phyloP scores from a whole-genome alignment of 2,113 vertebrate species.

The Anarrhichthys ocellatus region DNA sequence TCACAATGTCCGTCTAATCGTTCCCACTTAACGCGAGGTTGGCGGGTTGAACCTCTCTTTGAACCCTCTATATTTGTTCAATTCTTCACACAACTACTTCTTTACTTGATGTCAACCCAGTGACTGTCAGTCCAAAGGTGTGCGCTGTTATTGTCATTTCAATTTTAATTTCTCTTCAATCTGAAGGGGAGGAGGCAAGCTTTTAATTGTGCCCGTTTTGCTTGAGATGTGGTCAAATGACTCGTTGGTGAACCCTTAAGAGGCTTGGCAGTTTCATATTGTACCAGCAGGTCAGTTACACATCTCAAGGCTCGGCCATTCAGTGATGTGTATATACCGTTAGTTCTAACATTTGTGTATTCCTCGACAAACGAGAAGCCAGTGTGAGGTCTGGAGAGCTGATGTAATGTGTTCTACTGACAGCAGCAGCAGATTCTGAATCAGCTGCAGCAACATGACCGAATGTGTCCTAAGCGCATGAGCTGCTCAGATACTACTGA shows the following conservation, averaged over 20 bases:
- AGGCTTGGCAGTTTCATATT: background rate
- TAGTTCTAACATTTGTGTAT: background rate
- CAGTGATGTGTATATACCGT: background rate
- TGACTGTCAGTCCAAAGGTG: background rate
- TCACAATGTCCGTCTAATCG: background rate
- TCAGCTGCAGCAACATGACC: background rate
- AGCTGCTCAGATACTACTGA: background rate
- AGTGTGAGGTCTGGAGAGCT: background rate
- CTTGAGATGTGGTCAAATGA: background rate
- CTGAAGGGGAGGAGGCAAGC: background rate
- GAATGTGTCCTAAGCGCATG: background rate
- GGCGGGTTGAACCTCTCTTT: background rate
- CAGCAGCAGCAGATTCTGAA: slow-evolving; percentile 12
- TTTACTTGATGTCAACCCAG: background rate
- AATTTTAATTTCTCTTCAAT: too few relatives aligned
- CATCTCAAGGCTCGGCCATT: background rate
- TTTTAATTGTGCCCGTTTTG: background rate
- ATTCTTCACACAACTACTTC: background rate
- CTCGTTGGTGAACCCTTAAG: background rate
- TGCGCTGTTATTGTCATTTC: too few relatives aligned
- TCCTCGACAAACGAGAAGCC: background rate
- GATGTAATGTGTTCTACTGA: slow-evolving; percentile 9
- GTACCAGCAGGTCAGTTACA: background rate
- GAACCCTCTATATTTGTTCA: too few relatives aligned
- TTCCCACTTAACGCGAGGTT: background rate